Conservation (phyloP, 30 jellyfish, hydroid and myxozoan genomes). For the Morbakka virulenta region DNA sequence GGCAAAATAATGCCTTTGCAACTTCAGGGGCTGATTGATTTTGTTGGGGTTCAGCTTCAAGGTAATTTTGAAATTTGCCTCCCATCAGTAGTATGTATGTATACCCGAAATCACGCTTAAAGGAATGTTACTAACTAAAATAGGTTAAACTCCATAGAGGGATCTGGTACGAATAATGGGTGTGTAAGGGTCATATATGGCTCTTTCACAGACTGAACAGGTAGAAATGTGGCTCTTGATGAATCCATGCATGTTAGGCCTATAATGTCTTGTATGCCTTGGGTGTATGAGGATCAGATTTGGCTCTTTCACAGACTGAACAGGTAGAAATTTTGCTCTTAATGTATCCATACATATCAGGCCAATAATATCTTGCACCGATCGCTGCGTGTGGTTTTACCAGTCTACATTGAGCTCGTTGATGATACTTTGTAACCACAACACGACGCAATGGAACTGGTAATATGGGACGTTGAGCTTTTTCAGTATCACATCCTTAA, state of each 20-base stretch:
- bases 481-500: slow-evolving; percentile 20
- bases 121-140: slow-evolving; percentile 9
- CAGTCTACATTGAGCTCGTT: neutral
- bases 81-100: slow-evolving; percentile 16
- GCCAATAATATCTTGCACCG: neutral
- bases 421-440: neutral
- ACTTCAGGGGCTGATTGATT: slow-evolving; percentile 8
- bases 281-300: neutral
- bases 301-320: neutral
- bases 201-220: too few species aligned
- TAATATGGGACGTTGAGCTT: slow-evolving; percentile 40
- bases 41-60: slow-evolving; percentile 3
- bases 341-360: neutral
- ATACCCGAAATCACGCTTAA: neutral
- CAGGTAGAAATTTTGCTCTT: too few species aligned
- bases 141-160: neutral
- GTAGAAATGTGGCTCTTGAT: too few species aligned
- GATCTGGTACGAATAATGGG: neutral
- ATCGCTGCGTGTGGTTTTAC: neutral
- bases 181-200: too few species aligned
- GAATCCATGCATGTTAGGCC: too few species aligned
- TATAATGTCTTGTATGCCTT: slow-evolving; percentile 4
- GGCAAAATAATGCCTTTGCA: neutral
- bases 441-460: too few species aligned
- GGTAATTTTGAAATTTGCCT: neutral